phyloP scores from a whole-genome alignment of 2,113 vertebrate genomes.

The Xyrauchen texanus region DNA sequence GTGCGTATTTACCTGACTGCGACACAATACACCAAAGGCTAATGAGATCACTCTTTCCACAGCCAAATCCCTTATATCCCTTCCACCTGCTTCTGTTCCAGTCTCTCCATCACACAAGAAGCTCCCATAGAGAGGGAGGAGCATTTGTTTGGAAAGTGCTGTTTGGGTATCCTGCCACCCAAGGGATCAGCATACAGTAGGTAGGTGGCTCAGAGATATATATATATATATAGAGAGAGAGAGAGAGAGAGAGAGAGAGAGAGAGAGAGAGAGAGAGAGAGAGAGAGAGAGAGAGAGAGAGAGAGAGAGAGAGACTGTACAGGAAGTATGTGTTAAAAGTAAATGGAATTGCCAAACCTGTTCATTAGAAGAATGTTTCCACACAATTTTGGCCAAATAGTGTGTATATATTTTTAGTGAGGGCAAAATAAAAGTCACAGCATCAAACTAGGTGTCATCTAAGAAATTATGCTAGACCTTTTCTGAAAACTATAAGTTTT shows the following conservation, averaged over 20 bases:
- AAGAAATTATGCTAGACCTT: no score
- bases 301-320: not conserved
- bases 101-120: conserved; percentile 53
- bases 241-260: no score
- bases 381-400: no score
- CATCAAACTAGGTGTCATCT: no score
- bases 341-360: no score
- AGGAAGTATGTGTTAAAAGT: not conserved
- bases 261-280: no score
- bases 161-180: conserved; percentile 60
- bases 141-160: conserved; percentile 69
- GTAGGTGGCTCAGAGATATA: conserved; percentile 28
- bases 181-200: conserved; percentile 47
- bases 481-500: no score
- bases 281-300: not conserved
- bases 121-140: conserved; percentile 60
- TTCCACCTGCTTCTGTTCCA: not conserved
- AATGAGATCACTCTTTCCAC: conserved; percentile 60
- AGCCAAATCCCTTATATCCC: conserved; percentile 32
- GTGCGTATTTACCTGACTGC: conserved; percentile 47
- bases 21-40: conserved; percentile 42
- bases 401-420: no score
- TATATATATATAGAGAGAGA: no score
- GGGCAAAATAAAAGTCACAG: no score
- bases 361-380: no score